Base-by-base conservation (phyloP, 1,140 invertebrate genomes). In the Bursaphelenchus mucronatus region DNA sequence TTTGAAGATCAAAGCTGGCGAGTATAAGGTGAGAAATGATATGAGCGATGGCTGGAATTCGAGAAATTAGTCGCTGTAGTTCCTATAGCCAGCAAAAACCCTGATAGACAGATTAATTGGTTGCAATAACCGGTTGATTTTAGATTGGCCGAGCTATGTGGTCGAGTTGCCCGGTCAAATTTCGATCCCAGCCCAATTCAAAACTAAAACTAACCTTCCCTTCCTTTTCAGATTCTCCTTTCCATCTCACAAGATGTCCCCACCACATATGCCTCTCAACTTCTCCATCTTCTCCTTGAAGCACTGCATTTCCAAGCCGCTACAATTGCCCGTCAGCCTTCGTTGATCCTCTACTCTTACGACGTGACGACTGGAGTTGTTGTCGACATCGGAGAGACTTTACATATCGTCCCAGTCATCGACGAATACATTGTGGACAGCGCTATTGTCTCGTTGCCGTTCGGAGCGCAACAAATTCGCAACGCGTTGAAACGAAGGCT, bases 361-460 rank as follows among this genome's bases (percentile, higher is more conserved):
- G 86, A 86, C 53, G 82, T 86, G 5, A 86, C 85, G 4, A 86
- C 86, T 17, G 87, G 87, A 47, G 85, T 88, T 61, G 84, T 88
- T 49, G 86, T 87, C 6, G 87, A 88, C 75, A 83, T 88, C 65
- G 87, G 87, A 17, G 86, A 88, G 63, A 75, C 86, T 58, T 82
- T 87, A 64, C 86, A 87, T 68, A 84, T 87, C 61, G 77, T 87
- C 55, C 86, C 87, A 30, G 84, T 87, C 21, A 86, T 84, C 76
- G 86, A 87, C 76, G 86, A 71, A 63, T 80, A 79, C 66, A 64
- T 82, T n/a, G 75, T 82, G n/a, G 80, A 82, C 40, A 75, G 59
- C 47, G 79, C 80, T 39, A 67, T 80, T 49, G 69, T 76, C 43
- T 76, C 71, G 0, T 56, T 79, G 46, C 83, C 85, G 11, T 86